Percentiles rank a stretch among this genome's conserved stretches.
These are phyloP conservation scores for Saccostrea echinata DNA, from an alignment of 1,140 invertebrate species.

Conservation along the genomic window DNA sequence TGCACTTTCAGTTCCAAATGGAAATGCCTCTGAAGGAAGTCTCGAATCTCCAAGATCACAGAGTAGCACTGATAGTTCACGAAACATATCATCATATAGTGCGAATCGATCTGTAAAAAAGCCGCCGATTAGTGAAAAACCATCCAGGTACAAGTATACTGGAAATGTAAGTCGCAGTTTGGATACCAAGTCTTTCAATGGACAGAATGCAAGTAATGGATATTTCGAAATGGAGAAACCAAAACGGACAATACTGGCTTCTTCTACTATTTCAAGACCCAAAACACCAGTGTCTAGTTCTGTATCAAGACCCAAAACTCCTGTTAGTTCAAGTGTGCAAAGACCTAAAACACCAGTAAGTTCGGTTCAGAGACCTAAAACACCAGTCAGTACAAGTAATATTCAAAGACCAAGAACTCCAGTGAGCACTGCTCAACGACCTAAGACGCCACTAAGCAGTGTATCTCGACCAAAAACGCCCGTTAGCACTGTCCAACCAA, in stretches of 20 bases:
- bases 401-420: constrained; percentile 41
- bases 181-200: constrained; percentile 38
- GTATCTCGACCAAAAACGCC: constrained; percentile 13
- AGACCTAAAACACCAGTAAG: constrained; percentile 54
- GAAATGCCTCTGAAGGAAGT: constrained; percentile 61
- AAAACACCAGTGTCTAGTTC: constrained; percentile 49
- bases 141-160: constrained; percentile 1
- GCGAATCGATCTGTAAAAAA: constrained; percentile 41
- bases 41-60: constrained; percentile 68
- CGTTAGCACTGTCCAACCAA: background rate
- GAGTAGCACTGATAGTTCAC: constrained; percentile 65
- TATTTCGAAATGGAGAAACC: constrained; percentile 37
- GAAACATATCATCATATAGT: constrained; percentile 25
- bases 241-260: constrained; percentile 16
- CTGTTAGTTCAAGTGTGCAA: constrained; percentile 27
- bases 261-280: background rate
- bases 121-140: constrained; percentile 33
- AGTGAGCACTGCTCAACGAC: constrained; percentile 35
- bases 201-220: background rate
- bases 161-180: background rate
- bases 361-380: constrained; percentile 43
- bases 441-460: constrained; percentile 43
- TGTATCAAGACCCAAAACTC: constrained; percentile 53
- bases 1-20: constrained; percentile 65
- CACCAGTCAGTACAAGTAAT: constrained; percentile 45